Evolutionary conservation across 1,140 invertebrate genomes (phyloP).

Genomic region (Philotrypesis tridentata): DNA sequence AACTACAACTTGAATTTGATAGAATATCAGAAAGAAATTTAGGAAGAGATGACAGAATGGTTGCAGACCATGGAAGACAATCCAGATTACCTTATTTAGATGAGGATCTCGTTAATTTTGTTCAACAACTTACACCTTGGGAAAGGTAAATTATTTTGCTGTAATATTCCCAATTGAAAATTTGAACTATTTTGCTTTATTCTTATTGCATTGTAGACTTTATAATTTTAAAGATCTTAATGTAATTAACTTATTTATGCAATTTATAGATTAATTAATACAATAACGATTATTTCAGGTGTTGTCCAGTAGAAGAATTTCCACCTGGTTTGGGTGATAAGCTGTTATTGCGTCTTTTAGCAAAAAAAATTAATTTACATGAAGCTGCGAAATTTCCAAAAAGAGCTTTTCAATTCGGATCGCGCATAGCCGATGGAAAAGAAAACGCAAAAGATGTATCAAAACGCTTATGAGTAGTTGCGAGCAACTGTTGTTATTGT

Average conservation of each 20-base stretch:
- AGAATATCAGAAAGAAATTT: constrained; percentile 94
- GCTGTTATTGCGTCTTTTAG: constrained; percentile 87
- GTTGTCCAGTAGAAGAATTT: constrained; percentile 77
- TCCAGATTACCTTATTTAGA: constrained; percentile 95
- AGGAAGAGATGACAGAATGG: constrained; percentile 93
- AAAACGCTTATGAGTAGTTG: constrained; percentile 64
- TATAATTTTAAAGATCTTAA: too few species aligned
- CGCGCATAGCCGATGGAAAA: constrained; percentile 93
- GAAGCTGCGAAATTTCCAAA: constrained; percentile 85
- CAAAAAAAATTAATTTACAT: constrained; percentile 81
- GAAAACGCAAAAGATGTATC: constrained; percentile 90
- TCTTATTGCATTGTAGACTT: too few species aligned
- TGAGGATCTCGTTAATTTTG: constrained; percentile 87
- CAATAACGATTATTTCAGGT: constrained; percentile 67
- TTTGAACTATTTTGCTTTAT: too few species aligned
- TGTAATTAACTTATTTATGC: too few species aligned
- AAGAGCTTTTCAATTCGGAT: constrained; percentile 98
- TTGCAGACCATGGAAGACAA: constrained; percentile 85
- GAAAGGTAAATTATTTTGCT: constrained; percentile 77
- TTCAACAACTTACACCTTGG: constrained; percentile 82
- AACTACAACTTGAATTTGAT: constrained; percentile 85
- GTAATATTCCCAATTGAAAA: background rate
- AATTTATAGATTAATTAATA: too few species aligned
- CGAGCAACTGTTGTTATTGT: background rate
- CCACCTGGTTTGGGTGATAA: constrained; percentile 94